A percentile compares a stretch with the other conserved stretches of the same genome.
These are phyloP conservation scores for Meteorus sp. DNA, from an alignment of 1,140 invertebrate genomes.

Conservation along the genomic window DNA sequence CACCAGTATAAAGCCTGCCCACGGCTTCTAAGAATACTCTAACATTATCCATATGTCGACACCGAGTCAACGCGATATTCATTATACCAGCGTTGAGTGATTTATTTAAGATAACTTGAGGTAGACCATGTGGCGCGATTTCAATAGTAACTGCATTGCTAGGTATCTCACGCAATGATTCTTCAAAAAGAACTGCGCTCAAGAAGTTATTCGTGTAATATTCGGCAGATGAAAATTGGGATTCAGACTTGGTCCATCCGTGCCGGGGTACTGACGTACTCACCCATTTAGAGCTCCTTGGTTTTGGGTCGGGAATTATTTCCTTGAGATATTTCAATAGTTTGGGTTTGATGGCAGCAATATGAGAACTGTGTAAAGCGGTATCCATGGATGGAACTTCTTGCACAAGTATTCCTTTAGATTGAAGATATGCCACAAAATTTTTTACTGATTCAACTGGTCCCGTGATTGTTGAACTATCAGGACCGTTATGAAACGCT, in stretches of 20 bases:
- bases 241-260: slow-evolving; percentile 73
- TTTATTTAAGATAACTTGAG: slow-evolving; percentile 69
- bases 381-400: slow-evolving; percentile 71
- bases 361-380: slow-evolving; percentile 74
- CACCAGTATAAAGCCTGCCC: slow-evolving; percentile 69
- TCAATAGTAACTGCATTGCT: slow-evolving; percentile 78
- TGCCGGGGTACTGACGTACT: slow-evolving; percentile 80
- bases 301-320: slow-evolving; percentile 70
- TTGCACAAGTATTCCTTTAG: slow-evolving; percentile 75
- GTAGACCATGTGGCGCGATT: slow-evolving; percentile 81
- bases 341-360: slow-evolving; percentile 66
- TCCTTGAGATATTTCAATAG: slow-evolving; percentile 73
- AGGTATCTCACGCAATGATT: slow-evolving; percentile 76
- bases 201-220: slow-evolving; percentile 94
- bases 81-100: slow-evolving; percentile 62
- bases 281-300: slow-evolving; percentile 79
- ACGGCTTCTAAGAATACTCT: slow-evolving; percentile 73
- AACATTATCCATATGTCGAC: slow-evolving; percentile 71
- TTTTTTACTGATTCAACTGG: slow-evolving; percentile 59
- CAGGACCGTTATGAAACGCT: slow-evolving; percentile 72
- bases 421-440: slow-evolving; percentile 56
- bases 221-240: slow-evolving; percentile 78
- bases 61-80: slow-evolving; percentile 80
- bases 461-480: slow-evolving; percentile 74
- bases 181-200: slow-evolving; percentile 83